A percentile compares a stretch with the other conserved stretches of the same genome.
Evolutionary conservation across 2,113 vertebrate genomes (phyloP).

Genomic region (Pedionomus torquatus): DNA sequence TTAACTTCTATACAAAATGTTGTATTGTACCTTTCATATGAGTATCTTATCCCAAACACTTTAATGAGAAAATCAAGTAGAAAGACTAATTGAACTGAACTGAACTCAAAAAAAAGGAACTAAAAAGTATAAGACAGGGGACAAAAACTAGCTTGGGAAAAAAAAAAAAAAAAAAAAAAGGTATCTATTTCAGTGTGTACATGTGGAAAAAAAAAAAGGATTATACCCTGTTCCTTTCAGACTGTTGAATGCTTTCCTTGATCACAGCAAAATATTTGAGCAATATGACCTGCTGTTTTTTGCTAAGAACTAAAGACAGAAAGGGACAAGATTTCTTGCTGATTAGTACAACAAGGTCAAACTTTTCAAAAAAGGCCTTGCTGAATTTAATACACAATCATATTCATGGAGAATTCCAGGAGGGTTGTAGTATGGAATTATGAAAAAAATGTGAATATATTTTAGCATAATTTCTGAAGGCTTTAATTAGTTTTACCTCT

Average conservation of each 20-base stretch:
- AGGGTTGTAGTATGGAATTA: not conserved
- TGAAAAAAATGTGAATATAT: not conserved
- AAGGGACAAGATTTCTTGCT: not conserved
- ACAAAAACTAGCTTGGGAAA: not conserved
- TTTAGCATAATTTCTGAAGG: not conserved
- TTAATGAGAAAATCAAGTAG: not conserved
- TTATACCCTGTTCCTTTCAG: not conserved
- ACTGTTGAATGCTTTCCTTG: not conserved
- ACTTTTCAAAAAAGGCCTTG: not conserved
- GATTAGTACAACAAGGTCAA: not conserved
- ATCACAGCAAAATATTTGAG: not conserved
- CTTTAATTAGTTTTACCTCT: not conserved
- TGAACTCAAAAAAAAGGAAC: not conserved
- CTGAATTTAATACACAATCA: not conserved
- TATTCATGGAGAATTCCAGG: not conserved
- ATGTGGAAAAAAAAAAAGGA: not conserved
- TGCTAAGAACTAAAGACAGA: not conserved
- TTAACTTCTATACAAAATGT: not conserved
- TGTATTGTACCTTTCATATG: not conserved
- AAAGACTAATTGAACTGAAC: not conserved
- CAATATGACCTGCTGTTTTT: not conserved
- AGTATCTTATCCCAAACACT: not conserved
- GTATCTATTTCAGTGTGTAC: not conserved
- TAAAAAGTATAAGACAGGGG: not conserved
- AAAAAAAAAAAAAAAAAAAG: not conserved